Evolutionary conservation across 2,888 invertebrate species (phyloP).

Genomic region (Stenoptilia bipunctidactyla): DNA sequence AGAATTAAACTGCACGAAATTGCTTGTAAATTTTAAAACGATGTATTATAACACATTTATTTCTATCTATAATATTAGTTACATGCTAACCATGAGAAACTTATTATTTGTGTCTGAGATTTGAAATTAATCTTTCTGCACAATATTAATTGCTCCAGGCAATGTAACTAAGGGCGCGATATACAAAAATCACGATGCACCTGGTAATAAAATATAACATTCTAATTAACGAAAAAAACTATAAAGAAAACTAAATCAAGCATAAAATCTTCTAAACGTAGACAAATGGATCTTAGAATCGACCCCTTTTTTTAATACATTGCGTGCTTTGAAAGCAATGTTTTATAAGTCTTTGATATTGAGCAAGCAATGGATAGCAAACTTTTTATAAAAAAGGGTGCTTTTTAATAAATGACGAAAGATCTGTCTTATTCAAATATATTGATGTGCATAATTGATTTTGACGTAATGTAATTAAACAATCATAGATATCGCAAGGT

Average conservation of each 20-base stretch:
- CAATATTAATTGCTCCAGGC: not conserved
- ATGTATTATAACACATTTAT: too few species aligned
- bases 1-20: too few species aligned
- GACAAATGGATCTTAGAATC: not conserved
- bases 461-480: slow-evolving; percentile 51
- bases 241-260: not conserved
- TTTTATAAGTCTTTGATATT: too few species aligned
- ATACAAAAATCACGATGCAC: not conserved
- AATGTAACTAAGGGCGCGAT: not conserved
- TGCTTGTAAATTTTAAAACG: too few species aligned
- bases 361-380: too few species aligned
- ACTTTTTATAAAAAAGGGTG: slow-evolving; percentile 14
- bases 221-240: not conserved
- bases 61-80: too few species aligned
- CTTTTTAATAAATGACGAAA: slow-evolving; percentile 40
- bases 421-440: slow-evolving; percentile 57
- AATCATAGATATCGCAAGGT: slow-evolving; percentile 34
- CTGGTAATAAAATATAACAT: not conserved
- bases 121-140: too few species aligned
- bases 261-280: not conserved
- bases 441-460: slow-evolving; percentile 51
- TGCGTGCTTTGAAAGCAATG: not conserved
- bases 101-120: too few species aligned
- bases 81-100: too few species aligned
- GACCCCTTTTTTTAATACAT: not conserved